Evolutionary conservation across 37 sponge, comb jelly and placozoan species (phyloP), one percentile per base, ranked within the genome.

Genomic region (Beroe ovata): DNA sequence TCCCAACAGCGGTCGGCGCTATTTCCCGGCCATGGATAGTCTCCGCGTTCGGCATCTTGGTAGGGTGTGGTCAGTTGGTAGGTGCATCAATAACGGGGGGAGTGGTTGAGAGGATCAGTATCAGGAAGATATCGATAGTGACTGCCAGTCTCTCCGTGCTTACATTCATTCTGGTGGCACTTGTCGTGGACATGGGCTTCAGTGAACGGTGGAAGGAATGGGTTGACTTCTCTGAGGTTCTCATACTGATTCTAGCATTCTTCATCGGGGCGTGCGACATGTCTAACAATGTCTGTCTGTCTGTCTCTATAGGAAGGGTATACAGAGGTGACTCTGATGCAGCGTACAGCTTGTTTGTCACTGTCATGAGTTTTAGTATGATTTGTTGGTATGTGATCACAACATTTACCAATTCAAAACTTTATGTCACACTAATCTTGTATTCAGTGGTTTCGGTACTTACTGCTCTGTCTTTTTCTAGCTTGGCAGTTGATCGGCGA

Each of bases 251-350:
- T 29, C 84, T 77, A 25, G 84, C 54, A 0, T 39, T 39, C 54
- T 77, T 39, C 28, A 77, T 77, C 8, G 84, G 84, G 38, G 84
- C 84, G n/a, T 77, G 84, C 41, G 84, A 77, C 38, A 77, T 77
- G 84, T 39, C 54, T 54, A 77, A 77, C 54, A 77, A 77, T 40
- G 47, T 77, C 47, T 77, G 84, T 20, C 25, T 77, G 33, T 42
- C 84, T 8, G 84, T 77, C 11, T 19, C 54, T 3, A 77, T 77
- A 77, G 84, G 84, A 1, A 30, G 54, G 42, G 28, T 77, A 23
- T 77, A 36, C 54, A 77, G 33, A 2, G 54, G 25, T n/a, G 38
- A 77, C 47, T 14, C 84, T 21, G 84, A 42, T 26, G 8, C 84
- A 26, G 84, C 54, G 41, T 77, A 32, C 84, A 77, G 84, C 28